Evolutionary conservation across 53 echinoderm and acorn worm species (phyloP), one percentile per base, ranked within the genome.

Genomic region (Actinopyga echinites): DNA sequence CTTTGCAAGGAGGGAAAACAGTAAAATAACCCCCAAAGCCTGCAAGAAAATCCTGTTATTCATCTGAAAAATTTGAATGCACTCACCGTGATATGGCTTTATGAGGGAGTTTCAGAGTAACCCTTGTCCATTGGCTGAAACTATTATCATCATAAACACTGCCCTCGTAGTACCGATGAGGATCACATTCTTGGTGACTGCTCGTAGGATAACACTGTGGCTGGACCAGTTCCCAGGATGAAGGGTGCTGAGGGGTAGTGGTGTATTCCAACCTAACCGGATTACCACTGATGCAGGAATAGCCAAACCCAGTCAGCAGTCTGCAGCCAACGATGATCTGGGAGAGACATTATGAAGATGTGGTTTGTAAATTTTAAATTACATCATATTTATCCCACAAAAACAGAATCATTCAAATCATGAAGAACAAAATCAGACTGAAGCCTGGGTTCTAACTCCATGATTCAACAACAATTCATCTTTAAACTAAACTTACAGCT

Each of bases 321-420:
- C 88, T 90, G 67, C 97, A 96, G 19, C 97, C 97, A n/a, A 96
- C 90, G 6, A 86, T 86, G 37, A 96, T 93, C 96, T 96, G 32
- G 56, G n/a, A 55, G 17, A 49, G 28, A 49, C 63, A 55, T 1
- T 20, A 42, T 1, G 23, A 42, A 42, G 44, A 29, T 8, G 0
- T 8, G 40, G 10, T 8, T 7, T 40, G 40, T 37, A 37, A 37
- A 3, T 37, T 37, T 3, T 37, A 37, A 40, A 40, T 40, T 10
- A 40, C 10, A 40, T 10, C 40, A 8, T 1, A 40, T 40, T 10
- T 40, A 40, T 40, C 0, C 0, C 40, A n/a, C n/a, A n/a, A n/a
- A n/a, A n/a, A n/a, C n/a, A n/a, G n/a, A n/a, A n/a, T n/a, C n/a
- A n/a, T n/a, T n/a, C n/a, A n/a, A n/a, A n/a, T n/a, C n/a, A n/a